Percentiles rank a stretch among this genome's conserved stretches.
phyloP scores from a whole-genome alignment of 2,113 vertebrate genomes.

The Drymodes brunneopygia region DNA sequence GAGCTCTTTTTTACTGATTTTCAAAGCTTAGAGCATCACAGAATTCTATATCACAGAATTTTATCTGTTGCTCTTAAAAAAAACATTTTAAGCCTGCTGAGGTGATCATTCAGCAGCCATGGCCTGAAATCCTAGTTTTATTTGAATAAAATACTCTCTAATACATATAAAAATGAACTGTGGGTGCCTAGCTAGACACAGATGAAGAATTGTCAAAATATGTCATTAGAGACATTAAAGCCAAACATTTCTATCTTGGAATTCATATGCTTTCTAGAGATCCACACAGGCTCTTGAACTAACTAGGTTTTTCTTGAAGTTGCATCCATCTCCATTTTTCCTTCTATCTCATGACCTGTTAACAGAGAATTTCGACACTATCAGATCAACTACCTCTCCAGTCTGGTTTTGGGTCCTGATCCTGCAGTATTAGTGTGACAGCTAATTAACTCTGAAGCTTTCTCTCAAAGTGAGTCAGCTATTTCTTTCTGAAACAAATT shows the following conservation, averaged over 20 bases:
- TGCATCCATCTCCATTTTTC: not conserved
- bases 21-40: not conserved
- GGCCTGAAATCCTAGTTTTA: not conserved
- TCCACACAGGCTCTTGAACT: not conserved
- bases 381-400: not conserved
- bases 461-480: not conserved
- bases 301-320: not conserved
- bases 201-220: not conserved
- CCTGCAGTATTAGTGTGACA: not conserved
- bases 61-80: not conserved
- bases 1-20: not conserved
- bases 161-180: not conserved
- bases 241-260: not conserved
- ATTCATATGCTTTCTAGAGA: not conserved
- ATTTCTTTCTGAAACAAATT: not conserved
- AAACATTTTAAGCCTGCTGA: not conserved
- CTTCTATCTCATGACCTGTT: not conserved
- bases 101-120: not conserved
- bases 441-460: not conserved
- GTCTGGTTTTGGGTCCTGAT: not conserved
- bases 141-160: not conserved
- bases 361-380: not conserved
- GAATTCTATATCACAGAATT: not conserved
- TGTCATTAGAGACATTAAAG: not conserved
- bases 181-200: not conserved